These are phyloP conservation scores for Caenorhabditis inopinata DNA, from an alignment of 1,140 invertebrate species.

Conservation along the genomic window DNA sequence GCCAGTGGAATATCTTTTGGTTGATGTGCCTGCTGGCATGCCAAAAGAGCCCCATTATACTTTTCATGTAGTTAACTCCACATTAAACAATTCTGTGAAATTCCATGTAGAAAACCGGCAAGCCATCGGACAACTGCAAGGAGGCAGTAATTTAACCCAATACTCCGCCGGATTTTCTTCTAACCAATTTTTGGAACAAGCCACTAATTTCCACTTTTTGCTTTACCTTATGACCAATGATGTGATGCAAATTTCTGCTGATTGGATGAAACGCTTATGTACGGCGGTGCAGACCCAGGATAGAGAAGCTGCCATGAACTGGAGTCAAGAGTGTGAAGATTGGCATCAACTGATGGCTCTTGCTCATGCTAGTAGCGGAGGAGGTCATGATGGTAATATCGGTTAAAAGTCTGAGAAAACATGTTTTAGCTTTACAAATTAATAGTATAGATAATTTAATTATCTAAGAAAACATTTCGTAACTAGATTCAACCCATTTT, in stretches of 20 bases:
- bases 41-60: conserved; percentile 69
- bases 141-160: conserved; percentile 43
- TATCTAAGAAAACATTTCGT: too few species aligned
- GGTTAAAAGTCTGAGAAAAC: not conserved
- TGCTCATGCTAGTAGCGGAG: conserved; percentile 35
- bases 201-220: conserved; percentile 64
- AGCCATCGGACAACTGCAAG: conserved; percentile 54
- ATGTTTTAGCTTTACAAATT: too few species aligned
- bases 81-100: not conserved
- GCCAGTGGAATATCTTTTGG: conserved; percentile 91
- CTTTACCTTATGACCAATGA: conserved; percentile 62
- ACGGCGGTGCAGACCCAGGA: conserved; percentile 49
- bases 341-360: conserved; percentile 55
- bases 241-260: conserved; percentile 51
- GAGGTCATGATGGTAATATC: not conserved
- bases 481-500: conserved; percentile 25
- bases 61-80: conserved; percentile 43
- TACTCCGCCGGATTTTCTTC: conserved; percentile 52
- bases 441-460: too few species aligned
- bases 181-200: conserved; percentile 57
- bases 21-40: conserved; percentile 94
- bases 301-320: conserved; percentile 51
- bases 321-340: conserved; percentile 52
- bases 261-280: conserved; percentile 53
- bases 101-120: conserved; percentile 62